These are phyloP conservation scores for Cliona cf. orientalis DNA, from an alignment of 37 sponge, comb jelly and placozoan species.

Conservation along the genomic window DNA sequence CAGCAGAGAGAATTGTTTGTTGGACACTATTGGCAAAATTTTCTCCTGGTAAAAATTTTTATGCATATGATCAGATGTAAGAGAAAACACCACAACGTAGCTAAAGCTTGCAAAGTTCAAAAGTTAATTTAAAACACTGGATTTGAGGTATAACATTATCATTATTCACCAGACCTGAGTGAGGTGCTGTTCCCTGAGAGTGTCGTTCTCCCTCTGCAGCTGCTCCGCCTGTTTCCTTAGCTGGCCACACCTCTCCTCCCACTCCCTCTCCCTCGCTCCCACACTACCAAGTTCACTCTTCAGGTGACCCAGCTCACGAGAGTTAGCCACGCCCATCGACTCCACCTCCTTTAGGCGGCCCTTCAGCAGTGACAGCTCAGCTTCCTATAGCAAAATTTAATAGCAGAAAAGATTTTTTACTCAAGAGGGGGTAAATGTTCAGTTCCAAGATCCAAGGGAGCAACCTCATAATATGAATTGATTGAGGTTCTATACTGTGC, in stretches of 20 bases:
- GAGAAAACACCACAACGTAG: too few species aligned
- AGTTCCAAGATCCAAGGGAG: background rate
- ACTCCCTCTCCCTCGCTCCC: conserved; percentile 11
- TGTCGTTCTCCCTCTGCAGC: conserved; percentile 31
- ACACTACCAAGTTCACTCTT: conserved; percentile 7
- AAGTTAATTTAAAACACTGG: too few species aligned
- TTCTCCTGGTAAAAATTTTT: too few species aligned
- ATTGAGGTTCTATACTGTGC: background rate
- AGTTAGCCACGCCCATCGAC: background rate
- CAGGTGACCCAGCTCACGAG: conserved; percentile 1
- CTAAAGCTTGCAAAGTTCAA: too few species aligned
- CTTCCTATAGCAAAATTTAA: conserved; percentile 1
- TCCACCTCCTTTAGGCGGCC: conserved; percentile 30
- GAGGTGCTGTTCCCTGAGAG: background rate
- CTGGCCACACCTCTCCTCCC: background rate
- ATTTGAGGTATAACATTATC: too few species aligned
- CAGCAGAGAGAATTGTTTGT: too few species aligned
- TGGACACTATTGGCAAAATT: too few species aligned
- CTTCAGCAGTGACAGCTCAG: conserved; percentile 9
- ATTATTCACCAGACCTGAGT: too few species aligned
- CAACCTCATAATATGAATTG: background rate
- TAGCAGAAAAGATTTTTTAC: too few species aligned
- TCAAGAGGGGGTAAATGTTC: background rate
- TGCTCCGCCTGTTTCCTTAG: conserved; percentile 33
- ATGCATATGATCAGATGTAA: too few species aligned